Conservation (phyloP, 2,113 vertebrate genomes). For the Salvator merianae region DNA sequence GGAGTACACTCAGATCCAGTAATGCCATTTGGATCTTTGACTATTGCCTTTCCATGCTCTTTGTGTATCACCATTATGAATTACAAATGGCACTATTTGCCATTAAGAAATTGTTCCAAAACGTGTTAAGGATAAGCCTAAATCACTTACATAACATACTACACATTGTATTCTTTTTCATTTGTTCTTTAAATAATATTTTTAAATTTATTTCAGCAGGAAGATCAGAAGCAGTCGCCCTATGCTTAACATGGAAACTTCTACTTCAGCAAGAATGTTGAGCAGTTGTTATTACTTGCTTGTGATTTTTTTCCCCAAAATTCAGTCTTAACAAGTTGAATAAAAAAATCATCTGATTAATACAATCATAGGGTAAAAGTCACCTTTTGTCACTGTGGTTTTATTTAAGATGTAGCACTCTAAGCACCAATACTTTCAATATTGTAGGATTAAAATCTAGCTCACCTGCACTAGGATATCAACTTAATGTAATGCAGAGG, state of each 20-base stretch:
- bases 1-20: too few species aligned
- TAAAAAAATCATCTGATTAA: background rate
- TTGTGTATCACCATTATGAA: too few species aligned
- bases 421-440: too few species aligned
- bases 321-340: background rate
- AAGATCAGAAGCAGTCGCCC: background rate
- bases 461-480: too few species aligned
- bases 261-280: too few species aligned
- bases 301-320: background rate
- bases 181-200: background rate
- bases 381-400: too few species aligned
- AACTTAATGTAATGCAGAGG: too few species aligned
- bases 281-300: background rate
- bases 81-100: too few species aligned
- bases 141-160: background rate
- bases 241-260: background rate
- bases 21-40: too few species aligned
- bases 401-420: too few species aligned
- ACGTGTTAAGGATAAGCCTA: background rate
- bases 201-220: constrained; percentile 6
- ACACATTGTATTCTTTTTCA: background rate
- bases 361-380: background rate
- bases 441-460: too few species aligned
- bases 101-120: background rate
- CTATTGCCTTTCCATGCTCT: too few species aligned